Conservation (phyloP, 1,140 invertebrate genomes). For the Drosophila malerkotliana region DNA sequence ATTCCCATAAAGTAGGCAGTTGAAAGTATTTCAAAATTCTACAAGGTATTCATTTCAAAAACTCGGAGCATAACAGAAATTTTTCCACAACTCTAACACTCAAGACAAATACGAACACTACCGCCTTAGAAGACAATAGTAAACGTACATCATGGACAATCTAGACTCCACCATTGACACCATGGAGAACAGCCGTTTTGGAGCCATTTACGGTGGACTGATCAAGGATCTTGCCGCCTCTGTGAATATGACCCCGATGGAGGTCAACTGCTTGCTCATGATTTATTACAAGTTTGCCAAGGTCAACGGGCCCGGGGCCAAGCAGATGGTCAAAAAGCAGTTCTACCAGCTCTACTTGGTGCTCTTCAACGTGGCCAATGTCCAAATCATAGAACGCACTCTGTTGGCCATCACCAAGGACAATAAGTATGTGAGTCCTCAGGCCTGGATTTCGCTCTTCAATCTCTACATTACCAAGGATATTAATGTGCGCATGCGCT, state of each 20-base stretch:
- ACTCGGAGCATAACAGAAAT: background rate
- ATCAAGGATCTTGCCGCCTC: slow-evolving; percentile 22
- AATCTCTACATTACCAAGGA: slow-evolving; percentile 36
- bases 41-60: background rate
- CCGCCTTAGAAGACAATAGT: background rate
- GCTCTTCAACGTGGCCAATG: slow-evolving; percentile 42
- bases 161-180: slow-evolving; percentile 37
- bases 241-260: slow-evolving; percentile 26
- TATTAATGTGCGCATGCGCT: slow-evolving; percentile 38
- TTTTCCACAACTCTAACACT: background rate
- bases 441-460: slow-evolving; percentile 37
- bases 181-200: slow-evolving; percentile 49
- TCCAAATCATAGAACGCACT: slow-evolving; percentile 35
- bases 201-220: slow-evolving; percentile 27
- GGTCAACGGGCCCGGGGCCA: slow-evolving; percentile 30
- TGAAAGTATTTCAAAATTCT: background rate
- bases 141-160: slow-evolving; percentile 31
- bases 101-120: background rate
- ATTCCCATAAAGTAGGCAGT: slow-evolving; percentile 17
- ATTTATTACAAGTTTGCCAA: slow-evolving; percentile 55
- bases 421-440: slow-evolving; percentile 18
- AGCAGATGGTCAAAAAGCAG: slow-evolving; percentile 39
- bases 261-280: slow-evolving; percentile 40
- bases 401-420: slow-evolving; percentile 35
- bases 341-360: slow-evolving; percentile 44